Evolutionary conservation across 1,140 invertebrate genomes (phyloP).

Genomic region (Oedothorax gibbosus): DNA sequence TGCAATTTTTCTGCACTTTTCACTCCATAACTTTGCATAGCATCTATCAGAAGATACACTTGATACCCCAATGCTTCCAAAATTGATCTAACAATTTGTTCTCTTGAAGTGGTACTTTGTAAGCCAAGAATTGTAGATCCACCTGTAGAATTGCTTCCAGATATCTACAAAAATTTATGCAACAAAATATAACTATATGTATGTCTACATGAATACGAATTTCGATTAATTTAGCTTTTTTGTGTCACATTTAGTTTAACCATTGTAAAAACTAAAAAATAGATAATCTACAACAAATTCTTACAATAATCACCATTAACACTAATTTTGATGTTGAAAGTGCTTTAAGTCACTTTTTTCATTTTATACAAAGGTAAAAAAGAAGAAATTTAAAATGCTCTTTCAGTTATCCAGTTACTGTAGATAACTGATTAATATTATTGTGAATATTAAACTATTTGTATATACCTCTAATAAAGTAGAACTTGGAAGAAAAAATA

Average conservation of each 20-base stretch:
- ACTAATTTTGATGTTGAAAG: too few species aligned
- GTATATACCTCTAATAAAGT: conserved; percentile 70
- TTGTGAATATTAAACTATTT: neutral
- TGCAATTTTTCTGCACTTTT: neutral
- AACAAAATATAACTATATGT: too few species aligned
- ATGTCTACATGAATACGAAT: too few species aligned
- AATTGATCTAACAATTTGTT: conserved; percentile 84
- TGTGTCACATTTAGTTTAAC: too few species aligned
- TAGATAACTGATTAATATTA: neutral
- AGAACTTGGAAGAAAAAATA: neutral
- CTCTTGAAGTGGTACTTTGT: conserved; percentile 80
- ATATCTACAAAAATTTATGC: conserved; percentile 82
- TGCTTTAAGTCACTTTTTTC: too few species aligned
- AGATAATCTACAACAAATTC: too few species aligned
- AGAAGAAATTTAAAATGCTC: too few species aligned
- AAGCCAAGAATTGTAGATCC: conserved; percentile 85
- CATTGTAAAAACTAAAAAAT: too few species aligned
- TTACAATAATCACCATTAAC: too few species aligned
- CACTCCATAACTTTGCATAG: conserved; percentile 62
- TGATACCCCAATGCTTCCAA: conserved; percentile 90
- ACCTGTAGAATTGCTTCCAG: conserved; percentile 77
- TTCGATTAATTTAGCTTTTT: too few species aligned
- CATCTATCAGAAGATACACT: conserved; percentile 80
- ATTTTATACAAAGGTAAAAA: too few species aligned
- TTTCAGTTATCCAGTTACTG: too few species aligned